Percentiles rank a stretch among this genome's conserved stretches.
Evolutionary conservation across 2,888 invertebrate genomes (phyloP).

Genomic region (Temnothorax rugatulus): DNA sequence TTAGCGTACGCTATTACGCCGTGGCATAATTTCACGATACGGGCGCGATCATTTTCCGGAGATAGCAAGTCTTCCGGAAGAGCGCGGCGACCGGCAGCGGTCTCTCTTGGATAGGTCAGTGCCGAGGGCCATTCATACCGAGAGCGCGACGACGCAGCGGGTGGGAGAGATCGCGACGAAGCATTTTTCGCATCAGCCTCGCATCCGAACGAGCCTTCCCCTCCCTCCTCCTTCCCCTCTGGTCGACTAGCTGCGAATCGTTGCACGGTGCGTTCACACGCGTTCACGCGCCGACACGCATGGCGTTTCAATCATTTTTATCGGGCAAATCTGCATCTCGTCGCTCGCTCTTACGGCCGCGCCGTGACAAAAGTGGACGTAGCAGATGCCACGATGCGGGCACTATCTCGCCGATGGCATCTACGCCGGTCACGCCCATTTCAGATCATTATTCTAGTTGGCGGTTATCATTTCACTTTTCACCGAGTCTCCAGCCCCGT

Average conservation of each 20-base stretch:
- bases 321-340: slow-evolving; percentile 72
- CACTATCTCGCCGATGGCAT: slow-evolving; percentile 81
- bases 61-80: slow-evolving; percentile 48
- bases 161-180: slow-evolving; percentile 19
- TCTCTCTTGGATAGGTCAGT: slow-evolving; percentile 52
- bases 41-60: slow-evolving; percentile 18
- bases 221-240: no score
- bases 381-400: slow-evolving; percentile 85
- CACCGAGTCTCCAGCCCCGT: slow-evolving; percentile 58
- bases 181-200: slow-evolving; percentile 37
- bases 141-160: slow-evolving; percentile 26
- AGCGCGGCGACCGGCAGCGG: slow-evolving; percentile 18
- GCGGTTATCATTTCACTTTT: slow-evolving; percentile 82
- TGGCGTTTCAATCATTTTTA: slow-evolving; percentile 62
- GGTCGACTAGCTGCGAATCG: slow-evolving; percentile 35
- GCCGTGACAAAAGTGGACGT: slow-evolving; percentile 61
- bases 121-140: slow-evolving; percentile 39
- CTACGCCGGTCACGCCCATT: slow-evolving; percentile 79
- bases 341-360: slow-evolving; percentile 42
- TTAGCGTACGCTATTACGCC: slow-evolving; percentile 39
- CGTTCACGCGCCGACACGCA: slow-evolving; percentile 40
- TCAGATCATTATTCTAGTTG: slow-evolving; percentile 78
- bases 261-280: slow-evolving; percentile 53
- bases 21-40: slow-evolving; percentile 43
- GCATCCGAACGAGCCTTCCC: slow-evolving; percentile 13